phyloP scores from a whole-genome alignment of 1,140 invertebrate genomes.

The Drosophila azteca region DNA sequence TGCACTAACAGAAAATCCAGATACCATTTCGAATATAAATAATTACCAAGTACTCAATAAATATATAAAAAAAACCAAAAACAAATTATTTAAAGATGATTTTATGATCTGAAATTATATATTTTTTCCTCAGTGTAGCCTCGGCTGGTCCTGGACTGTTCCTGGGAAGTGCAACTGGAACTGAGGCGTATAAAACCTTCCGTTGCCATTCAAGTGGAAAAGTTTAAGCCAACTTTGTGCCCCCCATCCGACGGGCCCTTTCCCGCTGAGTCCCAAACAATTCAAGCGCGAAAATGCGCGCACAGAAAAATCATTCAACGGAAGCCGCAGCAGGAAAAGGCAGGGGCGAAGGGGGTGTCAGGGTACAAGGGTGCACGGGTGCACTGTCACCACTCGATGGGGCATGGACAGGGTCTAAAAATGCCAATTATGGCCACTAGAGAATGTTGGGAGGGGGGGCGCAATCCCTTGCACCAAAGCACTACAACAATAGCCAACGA shows the following conservation, averaged over 20 bases:
- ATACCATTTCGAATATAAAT: too few relatives aligned
- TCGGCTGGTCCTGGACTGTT: neutral
- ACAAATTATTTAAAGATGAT: too few relatives aligned
- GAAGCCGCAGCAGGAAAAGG: constrained; percentile 24
- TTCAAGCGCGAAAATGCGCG: constrained; percentile 64
- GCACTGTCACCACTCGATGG: constrained; percentile 47
- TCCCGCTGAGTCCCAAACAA: constrained; percentile 26
- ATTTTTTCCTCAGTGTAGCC: neutral
- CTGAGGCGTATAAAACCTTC: constrained; percentile 73
- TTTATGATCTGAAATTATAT: too few relatives aligned
- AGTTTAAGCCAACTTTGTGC: constrained; percentile 77
- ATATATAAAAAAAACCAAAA: too few relatives aligned
- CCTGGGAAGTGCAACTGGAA: constrained; percentile 31
- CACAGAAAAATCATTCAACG: constrained; percentile 66
- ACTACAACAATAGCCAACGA: neutral
- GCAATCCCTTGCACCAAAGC: constrained; percentile 30
- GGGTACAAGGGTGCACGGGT: constrained; percentile 28
- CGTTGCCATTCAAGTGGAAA: constrained; percentile 80
- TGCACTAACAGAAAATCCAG: too few relatives aligned
- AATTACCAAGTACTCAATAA: too few relatives aligned
- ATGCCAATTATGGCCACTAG: constrained; percentile 69
- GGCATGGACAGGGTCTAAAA: constrained; percentile 35
- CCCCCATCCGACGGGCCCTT: constrained; percentile 1
- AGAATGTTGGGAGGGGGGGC: constrained; percentile 1
- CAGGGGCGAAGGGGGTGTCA: constrained; percentile 5